Percentiles rank a stretch among this genome's conserved stretches.
phyloP scores from a whole-genome alignment of 2,797 vertebrate genomes.

The Sphenodon punctatus region DNA sequence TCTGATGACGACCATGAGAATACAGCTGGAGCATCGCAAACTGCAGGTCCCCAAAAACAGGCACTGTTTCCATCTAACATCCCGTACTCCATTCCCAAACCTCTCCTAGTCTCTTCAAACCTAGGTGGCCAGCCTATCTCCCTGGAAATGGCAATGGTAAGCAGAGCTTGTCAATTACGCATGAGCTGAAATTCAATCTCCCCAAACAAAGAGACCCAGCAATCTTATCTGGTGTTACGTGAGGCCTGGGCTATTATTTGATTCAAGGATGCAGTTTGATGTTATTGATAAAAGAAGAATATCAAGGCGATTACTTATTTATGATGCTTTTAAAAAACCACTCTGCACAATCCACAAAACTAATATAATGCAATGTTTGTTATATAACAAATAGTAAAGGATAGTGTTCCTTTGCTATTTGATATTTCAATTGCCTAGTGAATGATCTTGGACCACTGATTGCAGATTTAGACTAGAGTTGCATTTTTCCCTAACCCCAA shows the following conservation, averaged over 20 bases:
- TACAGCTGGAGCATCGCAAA: constrained; percentile 10
- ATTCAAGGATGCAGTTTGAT: not conserved
- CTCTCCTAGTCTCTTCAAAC: constrained; percentile 61
- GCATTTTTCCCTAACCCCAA: accelerated
- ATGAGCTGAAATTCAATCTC: constrained; percentile 67
- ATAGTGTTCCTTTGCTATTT: accelerated
- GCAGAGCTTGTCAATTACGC: constrained; percentile 69
- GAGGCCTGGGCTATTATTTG: not conserved
- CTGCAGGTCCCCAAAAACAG: constrained; percentile 17
- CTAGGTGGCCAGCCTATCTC: constrained; percentile 74
- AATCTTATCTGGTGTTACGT: constrained; percentile 5
- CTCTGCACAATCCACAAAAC: not conserved
- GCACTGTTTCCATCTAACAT: constrained; percentile 35
- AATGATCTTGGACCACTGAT: not conserved
- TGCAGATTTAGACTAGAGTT: not conserved
- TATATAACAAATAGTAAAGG: not conserved
- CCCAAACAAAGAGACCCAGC: constrained; percentile 10
- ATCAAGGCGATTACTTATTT: constrained; percentile 58
- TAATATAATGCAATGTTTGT: accelerated
- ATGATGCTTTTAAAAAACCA: constrained; percentile 26
- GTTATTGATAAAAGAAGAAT: constrained; percentile 15
- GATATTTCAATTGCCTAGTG: not conserved
- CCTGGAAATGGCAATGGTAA: constrained; percentile 78
- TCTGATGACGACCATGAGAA: constrained; percentile 57
- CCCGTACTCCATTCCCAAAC: constrained; percentile 58